Base-by-base conservation (phyloP, 2,888 invertebrate species). In the Drosophila barbarae region DNA sequence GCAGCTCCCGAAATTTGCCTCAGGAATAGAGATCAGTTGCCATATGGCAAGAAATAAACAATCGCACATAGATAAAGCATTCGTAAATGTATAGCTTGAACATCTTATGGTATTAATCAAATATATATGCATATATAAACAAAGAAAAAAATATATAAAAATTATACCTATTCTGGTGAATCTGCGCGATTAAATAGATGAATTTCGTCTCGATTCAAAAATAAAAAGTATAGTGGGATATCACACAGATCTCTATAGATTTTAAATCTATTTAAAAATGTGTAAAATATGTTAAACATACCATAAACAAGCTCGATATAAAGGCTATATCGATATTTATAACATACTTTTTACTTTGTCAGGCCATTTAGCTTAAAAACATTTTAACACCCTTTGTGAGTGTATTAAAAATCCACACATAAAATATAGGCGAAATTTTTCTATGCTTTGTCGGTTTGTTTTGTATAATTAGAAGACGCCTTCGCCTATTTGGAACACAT, bases 401-500 rank as follows among this genome's bases (percentile, higher is more conserved):
- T 7, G 44, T 46, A 46, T 30, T 1, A 0, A 3, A 44, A 47
- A 41, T 41, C 15, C 10, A 30, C 18, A 30, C 30, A 42, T 21
- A 30, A 58, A 13, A 58, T n/a, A 26, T 28, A 28, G 21, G 41
- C n/a, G 10, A 36, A 15, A 30, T 30, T 44, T 49, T 39, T 57
- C 41, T 18, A 57, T 57, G 41, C 26, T 39, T 9, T 46, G 21
- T 18, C 15, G 15, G 34, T 52, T 44, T 59, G 41, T 71, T 44
- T 57, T 63, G 35, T 55, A 50, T 41, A 54, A 55, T 54, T 51
- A 42, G 47, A 61, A 42, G 47, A 64, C 42, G 52, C 23, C 49
- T 46, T 46, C n/a, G 26, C 35, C 51, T 52, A 52, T 52, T 41
- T 52, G 18, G 32, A 34, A 44, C 49, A 26, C 41, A 28, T 30